phyloP scores from a whole-genome alignment of 2,888 invertebrate genomes.

The Allacma fusca region DNA sequence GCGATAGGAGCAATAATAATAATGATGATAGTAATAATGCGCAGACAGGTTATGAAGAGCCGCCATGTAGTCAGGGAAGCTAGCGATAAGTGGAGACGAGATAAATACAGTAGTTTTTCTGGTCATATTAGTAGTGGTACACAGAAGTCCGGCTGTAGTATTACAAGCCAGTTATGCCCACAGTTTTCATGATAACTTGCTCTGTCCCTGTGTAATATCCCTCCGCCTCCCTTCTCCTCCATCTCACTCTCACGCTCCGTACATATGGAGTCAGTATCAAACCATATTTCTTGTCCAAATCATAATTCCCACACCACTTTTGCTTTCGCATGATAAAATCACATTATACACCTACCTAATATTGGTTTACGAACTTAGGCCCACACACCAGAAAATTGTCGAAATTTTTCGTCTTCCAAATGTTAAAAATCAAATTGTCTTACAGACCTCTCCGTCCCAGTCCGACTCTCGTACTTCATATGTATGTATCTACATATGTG shows the following conservation, averaged over 20 bases:
- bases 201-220: background rate
- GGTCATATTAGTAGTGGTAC: slow-evolving; percentile 30
- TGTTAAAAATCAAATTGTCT: slow-evolving; percentile 47
- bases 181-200: slow-evolving; percentile 16
- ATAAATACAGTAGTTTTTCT: slow-evolving; percentile 42
- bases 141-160: slow-evolving; percentile 25
- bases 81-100: slow-evolving; percentile 10
- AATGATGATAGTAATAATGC: slow-evolving; percentile 41
- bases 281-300: background rate
- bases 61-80: slow-evolving; percentile 32
- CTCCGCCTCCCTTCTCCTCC: background rate
- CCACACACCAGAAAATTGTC: slow-evolving; percentile 53
- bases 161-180: slow-evolving; percentile 3
- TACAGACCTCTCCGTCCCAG: no score
- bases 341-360: slow-evolving; percentile 47
- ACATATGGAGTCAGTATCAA: background rate
- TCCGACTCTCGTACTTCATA: no score
- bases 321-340: slow-evolving; percentile 45
- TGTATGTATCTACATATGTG: no score
- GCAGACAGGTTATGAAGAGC: slow-evolving; percentile 43
- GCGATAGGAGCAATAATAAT: slow-evolving; percentile 31
- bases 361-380: slow-evolving; percentile 47
- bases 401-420: slow-evolving; percentile 47
- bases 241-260: slow-evolving; percentile 16
- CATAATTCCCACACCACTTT: slow-evolving; percentile 23